Evolutionary conservation across 2,113 vertebrate species (phyloP).

Genomic region (Opisthocomus hoazin): DNA sequence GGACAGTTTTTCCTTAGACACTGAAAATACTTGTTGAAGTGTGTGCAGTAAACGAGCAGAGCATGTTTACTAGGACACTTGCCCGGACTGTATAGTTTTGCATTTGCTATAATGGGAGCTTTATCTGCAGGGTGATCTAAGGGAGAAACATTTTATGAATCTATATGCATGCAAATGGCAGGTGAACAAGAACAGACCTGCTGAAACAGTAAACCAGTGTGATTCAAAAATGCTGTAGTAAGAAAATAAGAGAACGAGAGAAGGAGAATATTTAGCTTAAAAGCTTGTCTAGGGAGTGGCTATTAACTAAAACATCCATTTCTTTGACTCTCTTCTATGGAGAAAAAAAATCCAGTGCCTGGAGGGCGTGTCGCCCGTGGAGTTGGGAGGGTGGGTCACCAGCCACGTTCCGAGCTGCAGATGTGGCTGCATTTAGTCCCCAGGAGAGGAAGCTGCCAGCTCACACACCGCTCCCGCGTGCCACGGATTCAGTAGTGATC

Average conservation of each 20-base stretch:
- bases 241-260: not conserved
- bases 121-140: not conserved
- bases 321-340: not conserved
- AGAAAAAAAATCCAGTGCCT: not conserved
- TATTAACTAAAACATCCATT: not conserved
- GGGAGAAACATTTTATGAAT: not conserved
- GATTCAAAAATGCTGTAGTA: not conserved
- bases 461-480: not conserved
- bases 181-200: not conserved
- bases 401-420: not conserved
- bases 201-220: not conserved
- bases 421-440: not conserved
- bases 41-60: not conserved
- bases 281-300: not conserved
- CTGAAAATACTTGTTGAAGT: not conserved
- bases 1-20: not conserved
- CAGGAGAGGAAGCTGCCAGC: not conserved
- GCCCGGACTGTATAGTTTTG: not conserved
- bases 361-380: not conserved
- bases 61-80: rapidly evolving
- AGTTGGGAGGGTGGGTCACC: not conserved
- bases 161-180: too few species aligned
- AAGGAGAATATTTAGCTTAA: not conserved
- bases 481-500: not conserved
- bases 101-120: not conserved